phyloP scores from a whole-genome alignment of 2,113 vertebrate species.

The Scatophagus argus region DNA sequence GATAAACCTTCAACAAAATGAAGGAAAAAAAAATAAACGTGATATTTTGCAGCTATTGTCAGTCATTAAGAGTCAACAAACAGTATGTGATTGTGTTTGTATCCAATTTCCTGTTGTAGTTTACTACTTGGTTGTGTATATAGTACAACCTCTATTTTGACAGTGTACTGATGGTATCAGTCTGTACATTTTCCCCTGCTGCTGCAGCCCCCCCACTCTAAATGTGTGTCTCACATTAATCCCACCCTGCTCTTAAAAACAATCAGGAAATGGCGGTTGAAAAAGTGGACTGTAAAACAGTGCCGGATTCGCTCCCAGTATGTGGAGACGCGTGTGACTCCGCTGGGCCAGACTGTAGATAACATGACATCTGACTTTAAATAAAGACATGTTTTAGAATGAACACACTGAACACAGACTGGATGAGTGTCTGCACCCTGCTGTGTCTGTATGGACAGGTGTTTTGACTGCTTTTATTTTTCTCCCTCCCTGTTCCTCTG shows the following conservation, averaged over 20 bases:
- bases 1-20: not conserved
- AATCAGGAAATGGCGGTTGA: slow-evolving; percentile 48
- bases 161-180: not conserved
- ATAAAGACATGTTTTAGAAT: slow-evolving; percentile 84
- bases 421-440: not conserved
- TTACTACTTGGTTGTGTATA: slow-evolving; percentile 26
- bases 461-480: not conserved
- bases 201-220: slow-evolving; percentile 16
- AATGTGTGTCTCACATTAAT: not conserved
- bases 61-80: not conserved
- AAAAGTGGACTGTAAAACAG: slow-evolving; percentile 61
- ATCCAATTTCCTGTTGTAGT: too few relatives aligned
- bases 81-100: not conserved
- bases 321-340: slow-evolving; percentile 34
- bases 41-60: slow-evolving; percentile 24
- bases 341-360: slow-evolving; percentile 65
- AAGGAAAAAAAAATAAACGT: not conserved
- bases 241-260: not conserved
- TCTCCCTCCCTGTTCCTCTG: not conserved
- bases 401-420: slow-evolving; percentile 19
- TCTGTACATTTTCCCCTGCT: slow-evolving; percentile 3
- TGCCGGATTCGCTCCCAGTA: slow-evolving; percentile 48
- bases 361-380: slow-evolving; percentile 72
- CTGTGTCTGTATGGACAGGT: not conserved
- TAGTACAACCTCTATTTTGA: not conserved